Conservation (phyloP, 2,797 vertebrate species). For the Enteromius treurensis region DNA sequence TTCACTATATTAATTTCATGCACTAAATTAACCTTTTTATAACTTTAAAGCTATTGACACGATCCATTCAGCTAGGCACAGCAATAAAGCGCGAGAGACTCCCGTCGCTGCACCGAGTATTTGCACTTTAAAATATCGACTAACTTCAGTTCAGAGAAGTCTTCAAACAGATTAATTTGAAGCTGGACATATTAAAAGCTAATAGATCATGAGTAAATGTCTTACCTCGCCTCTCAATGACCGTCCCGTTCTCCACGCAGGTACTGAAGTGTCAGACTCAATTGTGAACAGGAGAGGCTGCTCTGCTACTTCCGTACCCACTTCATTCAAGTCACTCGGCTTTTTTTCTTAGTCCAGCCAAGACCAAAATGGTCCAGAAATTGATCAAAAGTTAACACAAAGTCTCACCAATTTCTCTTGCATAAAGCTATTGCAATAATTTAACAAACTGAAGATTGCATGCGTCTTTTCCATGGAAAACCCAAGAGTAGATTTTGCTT, state of each 20-base stretch:
- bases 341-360: neutral
- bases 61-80: no score
- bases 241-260: neutral
- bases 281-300: constrained; percentile 4
- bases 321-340: neutral
- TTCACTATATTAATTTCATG: no score
- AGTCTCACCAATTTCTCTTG: neutral
- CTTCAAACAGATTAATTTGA: neutral
- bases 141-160: neutral
- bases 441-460: neutral
- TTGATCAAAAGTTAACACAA: neutral
- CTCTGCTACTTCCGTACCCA: constrained; percentile 5
- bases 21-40: neutral
- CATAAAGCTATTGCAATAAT: neutral
- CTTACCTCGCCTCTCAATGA: constrained; percentile 22
- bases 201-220: neutral
- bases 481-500: neutral
- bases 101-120: no score
- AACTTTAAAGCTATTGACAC: neutral
- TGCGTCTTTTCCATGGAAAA: neutral
- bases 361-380: neutral
- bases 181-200: neutral
- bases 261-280: neutral
- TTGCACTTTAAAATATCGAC: neutral
- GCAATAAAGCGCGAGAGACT: neutral